Evolutionary conservation across 2,888 invertebrate species (phyloP).

Genomic region (Xanthia icteritia): DNA sequence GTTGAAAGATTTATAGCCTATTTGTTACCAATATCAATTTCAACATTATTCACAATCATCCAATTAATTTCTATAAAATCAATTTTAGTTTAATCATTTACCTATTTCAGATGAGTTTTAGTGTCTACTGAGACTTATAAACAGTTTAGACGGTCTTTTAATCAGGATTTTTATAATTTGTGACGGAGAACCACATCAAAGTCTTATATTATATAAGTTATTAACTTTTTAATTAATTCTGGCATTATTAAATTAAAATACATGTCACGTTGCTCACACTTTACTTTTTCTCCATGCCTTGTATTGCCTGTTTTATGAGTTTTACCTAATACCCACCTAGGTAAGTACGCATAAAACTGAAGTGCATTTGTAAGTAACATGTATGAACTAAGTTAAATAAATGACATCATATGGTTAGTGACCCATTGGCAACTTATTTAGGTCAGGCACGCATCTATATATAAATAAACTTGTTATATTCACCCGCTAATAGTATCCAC

Average conservation of each 20-base stretch:
- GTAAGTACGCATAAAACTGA: background rate
- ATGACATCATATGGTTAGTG: slow-evolving; percentile 18
- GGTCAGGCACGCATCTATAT: slow-evolving; percentile 63
- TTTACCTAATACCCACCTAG: background rate
- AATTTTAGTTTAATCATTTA: slow-evolving; percentile 39
- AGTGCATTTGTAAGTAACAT: background rate
- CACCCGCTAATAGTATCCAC: slow-evolving; percentile 71
- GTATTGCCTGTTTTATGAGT: background rate
- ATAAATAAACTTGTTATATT: slow-evolving; percentile 68
- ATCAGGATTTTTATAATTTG: background rate
- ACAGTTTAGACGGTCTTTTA: background rate
- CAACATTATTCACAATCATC: slow-evolving; percentile 30
- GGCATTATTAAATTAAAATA: background rate
- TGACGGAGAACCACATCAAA: background rate
- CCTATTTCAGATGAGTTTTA: slow-evolving; percentile 28
- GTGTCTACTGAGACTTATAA: slow-evolving; percentile 2
- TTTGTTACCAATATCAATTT: slow-evolving; percentile 47
- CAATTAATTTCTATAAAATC: slow-evolving; percentile 35
- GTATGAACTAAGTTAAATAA: slow-evolving; percentile 1
- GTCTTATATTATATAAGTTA: too few relatives aligned
- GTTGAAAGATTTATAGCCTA: slow-evolving; percentile 51
- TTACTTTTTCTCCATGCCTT: background rate
- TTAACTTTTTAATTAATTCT: background rate
- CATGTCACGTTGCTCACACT: background rate
- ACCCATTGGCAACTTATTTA: slow-evolving; percentile 47